A percentile compares a stretch with the other conserved stretches of the same genome.
These are phyloP conservation scores for Ascaphus truei DNA, from an alignment of 2,113 vertebrate species.

Conservation along the genomic window DNA sequence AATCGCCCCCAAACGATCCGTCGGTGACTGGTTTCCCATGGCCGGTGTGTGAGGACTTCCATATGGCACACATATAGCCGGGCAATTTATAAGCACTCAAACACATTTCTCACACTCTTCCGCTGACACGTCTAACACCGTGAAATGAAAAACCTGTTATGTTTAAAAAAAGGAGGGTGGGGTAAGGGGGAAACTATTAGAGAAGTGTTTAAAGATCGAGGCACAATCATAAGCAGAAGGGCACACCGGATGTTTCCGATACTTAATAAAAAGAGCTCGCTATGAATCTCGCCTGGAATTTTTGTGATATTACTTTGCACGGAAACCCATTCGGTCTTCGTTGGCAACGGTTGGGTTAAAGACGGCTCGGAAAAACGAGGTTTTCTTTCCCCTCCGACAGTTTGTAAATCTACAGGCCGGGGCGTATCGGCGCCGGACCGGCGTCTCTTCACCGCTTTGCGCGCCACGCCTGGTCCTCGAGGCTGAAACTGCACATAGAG, in stretches of 20 bases:
- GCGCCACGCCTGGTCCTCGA: too few relatives aligned
- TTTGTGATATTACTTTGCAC: too few relatives aligned
- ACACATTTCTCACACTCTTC: slow-evolving; percentile 22
- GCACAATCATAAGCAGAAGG: slow-evolving; percentile 1
- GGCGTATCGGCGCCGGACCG: too few relatives aligned
- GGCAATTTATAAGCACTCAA: slow-evolving; percentile 18
- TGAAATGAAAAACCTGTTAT: slow-evolving; percentile 26
- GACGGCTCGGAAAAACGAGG: too few relatives aligned
- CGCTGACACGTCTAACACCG: slow-evolving; percentile 5
- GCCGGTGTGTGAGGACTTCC: slow-evolving; percentile 6
- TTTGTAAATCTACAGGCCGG: too few relatives aligned
- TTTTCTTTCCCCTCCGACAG: too few relatives aligned
- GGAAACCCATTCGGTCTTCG: too few relatives aligned
- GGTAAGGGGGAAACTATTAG: background rate
- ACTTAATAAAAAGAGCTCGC: background rate
- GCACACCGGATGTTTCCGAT: background rate
- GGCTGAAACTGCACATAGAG: too few relatives aligned
- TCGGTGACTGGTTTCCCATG: slow-evolving; percentile 6
- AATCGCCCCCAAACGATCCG: background rate
- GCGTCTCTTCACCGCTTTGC: too few relatives aligned
- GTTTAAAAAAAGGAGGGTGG: background rate
- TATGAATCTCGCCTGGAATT: background rate
- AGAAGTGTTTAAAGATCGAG: slow-evolving; percentile 17
- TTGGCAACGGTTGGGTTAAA: too few relatives aligned
- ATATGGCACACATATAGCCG: slow-evolving; percentile 6